These are phyloP conservation scores for Lepidocyrtinus sp. DNA, from an alignment of 2,888 invertebrate species.

Conservation along the genomic window DNA sequence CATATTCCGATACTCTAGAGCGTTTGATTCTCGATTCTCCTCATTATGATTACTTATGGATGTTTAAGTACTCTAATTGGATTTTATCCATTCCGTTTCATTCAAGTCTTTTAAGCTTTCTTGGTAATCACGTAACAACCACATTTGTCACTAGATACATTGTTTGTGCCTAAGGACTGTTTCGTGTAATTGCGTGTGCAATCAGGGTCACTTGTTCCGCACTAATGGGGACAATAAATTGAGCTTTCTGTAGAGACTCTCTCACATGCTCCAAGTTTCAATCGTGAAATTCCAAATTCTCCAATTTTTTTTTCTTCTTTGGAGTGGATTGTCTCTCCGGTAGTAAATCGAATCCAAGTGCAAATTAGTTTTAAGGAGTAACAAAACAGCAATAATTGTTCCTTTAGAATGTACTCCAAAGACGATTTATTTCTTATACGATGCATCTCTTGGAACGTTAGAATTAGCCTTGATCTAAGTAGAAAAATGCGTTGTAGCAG, in stretches of 20 bases:
- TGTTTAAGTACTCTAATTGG: no score
- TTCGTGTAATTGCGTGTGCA: background rate
- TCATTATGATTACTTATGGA: background rate
- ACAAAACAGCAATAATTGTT: slow-evolving; percentile 18
- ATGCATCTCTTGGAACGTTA: background rate
- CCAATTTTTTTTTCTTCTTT: no score
- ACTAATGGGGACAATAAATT: background rate
- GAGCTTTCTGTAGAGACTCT: no score
- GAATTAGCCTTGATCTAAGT: background rate
- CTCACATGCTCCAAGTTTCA: no score
- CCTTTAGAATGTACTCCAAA: background rate
- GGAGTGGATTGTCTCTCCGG: no score
- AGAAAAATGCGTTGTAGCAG: background rate
- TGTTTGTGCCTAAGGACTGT: background rate
- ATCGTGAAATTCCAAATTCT: no score
- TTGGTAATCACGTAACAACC: background rate
- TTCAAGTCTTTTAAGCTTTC: background rate
- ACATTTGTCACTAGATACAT: background rate
- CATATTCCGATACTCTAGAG: no score
- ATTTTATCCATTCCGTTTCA: background rate
- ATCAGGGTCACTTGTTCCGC: background rate
- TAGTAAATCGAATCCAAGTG: no score
- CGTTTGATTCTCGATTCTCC: background rate
- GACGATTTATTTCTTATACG: background rate
- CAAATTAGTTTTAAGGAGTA: slow-evolving; percentile 1